Conservation (phyloP, 2,797 vertebrate species). For the Vespertilio murinus region DNA sequence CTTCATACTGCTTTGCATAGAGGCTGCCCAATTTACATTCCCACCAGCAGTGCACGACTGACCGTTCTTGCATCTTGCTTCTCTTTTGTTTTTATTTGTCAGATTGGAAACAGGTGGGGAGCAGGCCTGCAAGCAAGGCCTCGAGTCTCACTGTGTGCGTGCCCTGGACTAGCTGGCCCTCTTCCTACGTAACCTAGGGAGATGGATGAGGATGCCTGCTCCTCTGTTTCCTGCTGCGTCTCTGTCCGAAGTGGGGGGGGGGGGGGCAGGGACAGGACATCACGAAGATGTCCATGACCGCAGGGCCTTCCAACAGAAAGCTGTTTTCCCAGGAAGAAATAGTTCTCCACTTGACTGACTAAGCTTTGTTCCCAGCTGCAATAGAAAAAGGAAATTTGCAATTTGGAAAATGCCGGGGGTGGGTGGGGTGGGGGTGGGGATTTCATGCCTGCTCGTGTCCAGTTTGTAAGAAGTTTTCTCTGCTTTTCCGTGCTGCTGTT, state of each 20-base stretch:
- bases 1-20: not conserved
- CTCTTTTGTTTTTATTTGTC: not conserved
- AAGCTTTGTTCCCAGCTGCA: not conserved
- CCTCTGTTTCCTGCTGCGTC: not conserved
- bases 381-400: not conserved
- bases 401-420: not conserved
- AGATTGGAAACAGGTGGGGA: not conserved
- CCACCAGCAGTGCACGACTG: not conserved
- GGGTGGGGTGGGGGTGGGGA: too few relatives aligned
- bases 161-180: not conserved
- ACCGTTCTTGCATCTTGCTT: not conserved
- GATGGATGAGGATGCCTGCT: rapidly evolving
- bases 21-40: not conserved
- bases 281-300: rapidly evolving
- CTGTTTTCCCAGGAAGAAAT: not conserved
- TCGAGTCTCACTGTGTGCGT: rapidly evolving
- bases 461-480: not conserved
- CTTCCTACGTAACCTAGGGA: not conserved
- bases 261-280: rapidly evolving
- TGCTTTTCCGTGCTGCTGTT: not conserved
- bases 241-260: rapidly evolving
- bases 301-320: not conserved
- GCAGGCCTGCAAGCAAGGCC: not conserved
- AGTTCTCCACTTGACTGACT: not conserved
- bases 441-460: not conserved